Conservation (phyloP, 2,888 invertebrate genomes). For the Mellilla xanthometata region DNA sequence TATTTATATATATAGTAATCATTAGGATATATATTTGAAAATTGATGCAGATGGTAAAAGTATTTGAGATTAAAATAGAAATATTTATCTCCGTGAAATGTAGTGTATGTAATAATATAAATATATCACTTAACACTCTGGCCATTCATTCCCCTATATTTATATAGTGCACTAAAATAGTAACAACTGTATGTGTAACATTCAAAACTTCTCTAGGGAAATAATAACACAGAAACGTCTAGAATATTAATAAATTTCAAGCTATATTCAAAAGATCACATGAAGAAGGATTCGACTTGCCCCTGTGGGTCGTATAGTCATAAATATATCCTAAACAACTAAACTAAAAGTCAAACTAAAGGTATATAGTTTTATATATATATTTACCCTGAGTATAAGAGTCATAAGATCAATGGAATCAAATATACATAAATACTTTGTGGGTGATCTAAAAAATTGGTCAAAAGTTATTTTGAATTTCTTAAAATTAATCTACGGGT, state of each 20-base stretch:
- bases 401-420: conserved; percentile 74
- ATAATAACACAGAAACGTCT: conserved; percentile 54
- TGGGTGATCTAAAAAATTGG: conserved; percentile 70
- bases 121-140: conserved; percentile 27
- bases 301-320: conserved; percentile 71
- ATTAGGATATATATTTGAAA: background rate
- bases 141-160: conserved; percentile 39
- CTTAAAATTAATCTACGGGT: conserved; percentile 70
- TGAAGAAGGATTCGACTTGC: conserved; percentile 40
- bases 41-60: too few species aligned
- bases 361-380: conserved; percentile 61
- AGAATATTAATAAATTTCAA: conserved; percentile 36
- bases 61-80: too few species aligned
- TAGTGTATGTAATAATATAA: too few species aligned
- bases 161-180: conserved; percentile 66
- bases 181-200: conserved; percentile 59
- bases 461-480: conserved; percentile 55
- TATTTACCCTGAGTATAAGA: conserved; percentile 76
- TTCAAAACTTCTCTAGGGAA: conserved; percentile 55
- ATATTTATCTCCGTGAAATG: too few species aligned
- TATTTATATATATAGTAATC: too few species aligned
- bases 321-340: conserved; percentile 42
- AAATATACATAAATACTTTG: conserved; percentile 46
- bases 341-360: conserved; percentile 52
- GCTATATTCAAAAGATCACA: conserved; percentile 34